Base-by-base conservation (phyloP, 2,888 invertebrate genomes). In the Drosophila peninsularis region DNA sequence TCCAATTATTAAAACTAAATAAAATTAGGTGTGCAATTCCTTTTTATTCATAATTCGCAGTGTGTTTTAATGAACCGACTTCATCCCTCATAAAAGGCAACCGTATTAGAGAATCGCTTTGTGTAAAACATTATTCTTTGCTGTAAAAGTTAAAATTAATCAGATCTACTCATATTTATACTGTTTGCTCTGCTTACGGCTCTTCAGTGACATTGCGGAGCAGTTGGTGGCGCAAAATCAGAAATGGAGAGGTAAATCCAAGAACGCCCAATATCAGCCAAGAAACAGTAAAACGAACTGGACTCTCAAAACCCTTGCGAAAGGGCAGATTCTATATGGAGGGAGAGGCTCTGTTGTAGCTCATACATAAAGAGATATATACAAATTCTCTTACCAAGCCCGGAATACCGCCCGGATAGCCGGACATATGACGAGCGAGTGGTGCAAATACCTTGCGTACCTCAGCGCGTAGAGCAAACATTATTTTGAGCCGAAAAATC, bases 231-330 rank as follows among this genome's bases (percentile, higher is more conserved):
- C 83, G 68, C 19, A 86, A 3, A 9, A 90, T 78, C 14, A 91
- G 39, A 47, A 65, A 84, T 0, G 90, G 90, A 53, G 90, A 75
- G 14, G 90, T 90, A 42, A 90, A 90, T 6, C 89, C 90, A 30
- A 84, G 0, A 0, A 45, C 5, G 10, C 89, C 90, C 5, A 65
- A 39, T 6, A 89, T 14, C 0, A 72, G 7, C 53, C 58, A 89
- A 14, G 75, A 86, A 1, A 78, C n/a, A 1, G 88, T 88, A 36
- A 89, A 89, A 11, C 89, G 84, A 13, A 77, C 36, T 0, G 90
- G 90, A n/a, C 19, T 82, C 0, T 90, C 70, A 30, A 90, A 27
- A 11, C 69, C 71, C 39, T 69, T 78, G 10, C 71, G 68, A 56
- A 80, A 89, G 17, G 89, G 89, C 47, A 89, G 36, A 45, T 83